Evolutionary conservation across 2,797 vertebrate species (phyloP), one percentile per base, ranked within the genome.

Genomic region (Cryptoblepharus egeriae): DNA sequence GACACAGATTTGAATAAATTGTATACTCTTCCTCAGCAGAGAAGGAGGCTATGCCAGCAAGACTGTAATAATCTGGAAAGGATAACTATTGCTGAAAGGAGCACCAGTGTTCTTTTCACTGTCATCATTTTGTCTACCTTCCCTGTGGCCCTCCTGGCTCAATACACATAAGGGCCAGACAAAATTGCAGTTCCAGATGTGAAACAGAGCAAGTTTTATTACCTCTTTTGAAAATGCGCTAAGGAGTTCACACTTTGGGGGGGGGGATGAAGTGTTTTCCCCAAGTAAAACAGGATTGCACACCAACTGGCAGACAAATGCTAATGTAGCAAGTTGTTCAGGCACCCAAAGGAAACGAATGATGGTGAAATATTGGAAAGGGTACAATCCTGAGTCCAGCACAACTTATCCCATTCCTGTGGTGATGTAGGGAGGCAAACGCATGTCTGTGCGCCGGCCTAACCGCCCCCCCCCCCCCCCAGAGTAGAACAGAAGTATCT

Each of bases 201-300:
- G 45, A 90, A 89, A 84, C 55, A 45, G 7, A 42, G 28, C 0
- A 7, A 35, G 37, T 68, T 89, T 82, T 74, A 82, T 68, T 49
- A 16, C 13, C 68, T 77, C 15, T 0, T 77, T 16, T 58, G 60
- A 61, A 79, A 65, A 72, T 0, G 0, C 11, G 3, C 79, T 85
- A 77, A 71, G 55, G 55, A 83, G n/a, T 81, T 76, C 39, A 71
- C 69, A 60, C 35, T 49, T 69, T 37, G 4, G 26, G 63, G 13
- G 4, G 26, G 63, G 13, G 15, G 2, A 76, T 77, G 76, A 86
- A 71, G 30, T 60, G 39, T 3, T 32, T 55, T 42, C 3, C 65
- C 74, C 39, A 87, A 67, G 57, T 79, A 3, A n/a, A 0, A 79
- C n/a, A 52, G 15, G 68, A 85, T 57, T 58, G 84, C 73, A 24